These are phyloP conservation scores for Orchesella cincta DNA, from an alignment of 1,140 invertebrate genomes.

Conservation along the genomic window DNA sequence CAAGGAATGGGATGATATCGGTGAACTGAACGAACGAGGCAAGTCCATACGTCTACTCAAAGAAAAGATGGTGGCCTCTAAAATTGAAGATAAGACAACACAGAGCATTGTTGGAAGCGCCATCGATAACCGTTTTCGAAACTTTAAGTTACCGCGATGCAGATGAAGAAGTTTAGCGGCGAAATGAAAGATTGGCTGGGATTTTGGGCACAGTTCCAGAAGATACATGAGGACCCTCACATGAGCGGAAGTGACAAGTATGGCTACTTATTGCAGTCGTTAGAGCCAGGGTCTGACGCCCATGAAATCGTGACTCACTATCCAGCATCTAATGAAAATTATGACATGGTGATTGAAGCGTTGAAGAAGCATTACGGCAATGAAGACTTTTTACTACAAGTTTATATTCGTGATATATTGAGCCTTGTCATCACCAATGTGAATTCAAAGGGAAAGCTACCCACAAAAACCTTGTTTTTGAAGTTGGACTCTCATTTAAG, in stretches of 20 bases:
- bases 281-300: slow-evolving; percentile 5
- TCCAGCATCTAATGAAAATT: slow-evolving; percentile 35
- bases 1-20: not conserved
- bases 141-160: slow-evolving; percentile 44
- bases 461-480: not conserved
- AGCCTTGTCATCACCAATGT: slow-evolving; percentile 11
- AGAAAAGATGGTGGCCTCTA: not conserved
- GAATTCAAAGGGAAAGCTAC: slow-evolving; percentile 6
- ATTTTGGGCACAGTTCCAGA: slow-evolving; percentile 55
- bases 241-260: slow-evolving; percentile 53
- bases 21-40: not conserved
- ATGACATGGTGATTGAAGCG: slow-evolving; percentile 29
- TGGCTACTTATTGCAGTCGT: slow-evolving; percentile 45
- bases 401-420: slow-evolving; percentile 34
- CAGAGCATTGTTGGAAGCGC: not conserved
- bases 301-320: slow-evolving; percentile 32
- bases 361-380: slow-evolving; percentile 28
- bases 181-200: slow-evolving; percentile 54
- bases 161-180: slow-evolving; percentile 54
- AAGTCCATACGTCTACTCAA: not conserved
- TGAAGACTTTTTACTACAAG: slow-evolving; percentile 1
- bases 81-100: not conserved
- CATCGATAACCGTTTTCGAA: slow-evolving; percentile 8
- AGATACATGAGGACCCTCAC: slow-evolving; percentile 53
- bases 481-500: slow-evolving; percentile 32